These are phyloP conservation scores for Brachyrhaphis roseni DNA, from an alignment of 2,797 vertebrate species.

Conservation along the genomic window DNA sequence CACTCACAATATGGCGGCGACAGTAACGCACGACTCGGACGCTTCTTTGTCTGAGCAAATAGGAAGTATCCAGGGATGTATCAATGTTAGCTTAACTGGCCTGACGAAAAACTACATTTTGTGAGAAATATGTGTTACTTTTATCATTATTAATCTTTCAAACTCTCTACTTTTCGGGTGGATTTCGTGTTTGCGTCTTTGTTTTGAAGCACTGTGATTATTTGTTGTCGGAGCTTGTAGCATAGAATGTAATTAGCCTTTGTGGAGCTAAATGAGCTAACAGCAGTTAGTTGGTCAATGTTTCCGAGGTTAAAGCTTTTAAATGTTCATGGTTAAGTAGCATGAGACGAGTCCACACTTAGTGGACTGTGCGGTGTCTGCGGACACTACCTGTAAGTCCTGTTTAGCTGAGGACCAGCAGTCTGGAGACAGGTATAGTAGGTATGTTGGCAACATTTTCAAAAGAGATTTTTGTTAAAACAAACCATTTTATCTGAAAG, in stretches of 20 bases:
- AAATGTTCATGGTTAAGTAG: not conserved
- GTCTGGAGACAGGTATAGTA: not conserved
- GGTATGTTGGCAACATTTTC: not conserved
- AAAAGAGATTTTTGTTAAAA: not conserved
- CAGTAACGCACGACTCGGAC: not conserved
- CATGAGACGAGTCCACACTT: not conserved
- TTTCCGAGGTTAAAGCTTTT: not conserved
- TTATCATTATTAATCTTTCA: not conserved
- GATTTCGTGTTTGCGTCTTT: not conserved
- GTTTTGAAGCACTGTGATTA: not conserved
- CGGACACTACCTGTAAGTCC: not conserved
- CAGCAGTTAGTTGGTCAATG: not conserved
- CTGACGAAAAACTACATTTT: not conserved
- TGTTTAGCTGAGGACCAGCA: not conserved
- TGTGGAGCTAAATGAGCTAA: not conserved
- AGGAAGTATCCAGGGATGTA: not conserved
- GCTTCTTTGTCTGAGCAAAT: conserved; percentile 1
- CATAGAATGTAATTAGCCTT: not conserved
- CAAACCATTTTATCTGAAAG: not conserved
- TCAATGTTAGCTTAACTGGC: not conserved
- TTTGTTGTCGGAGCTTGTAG: not conserved
- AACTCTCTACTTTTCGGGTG: not conserved
- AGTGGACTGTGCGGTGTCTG: not conserved
- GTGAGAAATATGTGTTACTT: not conserved
- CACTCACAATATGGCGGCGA: not conserved